Base-by-base conservation (phyloP, 1,140 invertebrate genomes). In the Steinernema feltiae region DNA sequence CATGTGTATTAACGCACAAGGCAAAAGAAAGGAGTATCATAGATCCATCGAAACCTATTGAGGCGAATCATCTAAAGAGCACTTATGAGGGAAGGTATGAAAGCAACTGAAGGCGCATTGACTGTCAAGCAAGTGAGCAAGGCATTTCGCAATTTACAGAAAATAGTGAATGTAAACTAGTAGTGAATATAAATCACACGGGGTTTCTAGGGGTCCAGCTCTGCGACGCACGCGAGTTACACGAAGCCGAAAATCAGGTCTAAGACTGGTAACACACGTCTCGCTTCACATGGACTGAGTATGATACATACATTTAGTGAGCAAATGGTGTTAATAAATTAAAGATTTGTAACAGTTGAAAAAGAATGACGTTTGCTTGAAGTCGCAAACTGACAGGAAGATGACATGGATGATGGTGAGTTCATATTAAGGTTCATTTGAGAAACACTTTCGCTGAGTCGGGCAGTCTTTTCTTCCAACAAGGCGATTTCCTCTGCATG, bases 251-350 rank as follows among this genome's bases (percentile, higher is more conserved):
- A n/a, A n/a, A n/a, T n/a, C n/a, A n/a, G n/a, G n/a, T n/a, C n/a
- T n/a, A n/a, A n/a, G n/a, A 63, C 15, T 3, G 24, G 53, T 15
- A 63, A 15, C 53, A 63, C 53, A 63, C 24, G 24, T 18, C 7
- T 7, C 35, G 35, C 7, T 41, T 7, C 35, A 41, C n/a, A n/a
- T n/a, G n/a, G n/a, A n/a, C n/a, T n/a, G n/a, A n/a, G n/a, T n/a
- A 46, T 46, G 7, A n/a, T 12, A 46, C 7, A 46, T 46, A 12
- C 41, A 46, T 12, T 12, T 12, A 63, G 53, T 63, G 53, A 63
- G 53, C 53, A 63, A 27, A n/a, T 63, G 12, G 53, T n/a, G n/a
- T n/a, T n/a, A 63, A 63, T 63, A 63, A 63, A 27, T 63, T 63
- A 63, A 63, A 63, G 53, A 21, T 63, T 63, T n/a, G 53, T 63